Evolutionary conservation across 2,888 invertebrate genomes (phyloP), one percentile per base, ranked within the genome.

Genomic region (Chloroclysta siterata): DNA sequence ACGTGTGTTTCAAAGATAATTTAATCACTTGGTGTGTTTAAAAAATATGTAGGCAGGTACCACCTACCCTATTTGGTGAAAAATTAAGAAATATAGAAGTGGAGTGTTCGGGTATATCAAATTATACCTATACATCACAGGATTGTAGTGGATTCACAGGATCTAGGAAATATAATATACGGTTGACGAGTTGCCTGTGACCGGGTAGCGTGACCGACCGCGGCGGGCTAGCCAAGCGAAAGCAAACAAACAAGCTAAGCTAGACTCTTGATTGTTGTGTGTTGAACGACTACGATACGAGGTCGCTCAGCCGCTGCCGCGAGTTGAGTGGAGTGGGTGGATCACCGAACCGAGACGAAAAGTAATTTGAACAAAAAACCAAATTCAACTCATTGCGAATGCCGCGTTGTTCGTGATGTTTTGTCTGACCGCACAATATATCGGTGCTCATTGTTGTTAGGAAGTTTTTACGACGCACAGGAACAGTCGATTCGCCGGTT

Each of bases 341-440:
- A 83, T 85, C 89, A 90, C 79, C 90, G 88, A 86, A 92, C 88
- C 92, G 92, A 86, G 85, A 92, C 93, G 89, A 90, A 90, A 91
- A 89, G 88, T 90, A 91, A 93, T 91, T 91, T 92, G 89, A 85
- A 89, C 86, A 91, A 92, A 92, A 92, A 92, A 90, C 88, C 76
- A 85, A 92, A 91, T 91, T 89, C 89, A 91, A 76, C 90, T 90
- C 87, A 90, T 91, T 90, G 90, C 90, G 87, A 91, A 86, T 85
- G 85, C 83, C 83, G 87, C 86, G 88, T 87, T 82, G 87, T 85
- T 88, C 89, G 87, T 89, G 87, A 89, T 90, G 91, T 91, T 92
- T 92, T 92, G 89, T 91, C 85, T 88, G 90, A 90, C 90, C 90
- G 87, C 90, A 90, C 89, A 89, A 90, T 90, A 90, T 90, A 90